Base-by-base conservation (phyloP, 2,113 vertebrate species). In the Marmota flaviventris region DNA sequence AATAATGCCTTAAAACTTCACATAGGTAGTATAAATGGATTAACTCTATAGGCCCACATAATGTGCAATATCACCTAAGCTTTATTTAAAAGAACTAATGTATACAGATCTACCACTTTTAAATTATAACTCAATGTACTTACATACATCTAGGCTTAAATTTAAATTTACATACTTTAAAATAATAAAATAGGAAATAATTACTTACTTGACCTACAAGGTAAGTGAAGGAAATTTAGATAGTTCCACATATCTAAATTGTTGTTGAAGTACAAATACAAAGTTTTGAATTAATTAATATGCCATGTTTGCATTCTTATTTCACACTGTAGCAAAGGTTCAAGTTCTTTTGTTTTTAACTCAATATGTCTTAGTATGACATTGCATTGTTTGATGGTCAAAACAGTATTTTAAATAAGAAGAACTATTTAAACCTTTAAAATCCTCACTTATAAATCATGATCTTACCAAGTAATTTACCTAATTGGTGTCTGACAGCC, bases 101-200 rank as follows among this genome's bases (percentile, higher is more conserved):
- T 77, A 82, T 75, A 75, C 16, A 65, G 37, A 48, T 51, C 32
- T 51, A 77, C 2, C 34, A n/a, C 11, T 89, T 77, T 75, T 92
- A 92, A 92, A 82, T 93, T 93, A 51, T 70, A 45, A 88, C 9
- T 39, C 13, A 58, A 88, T 76, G 20, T 77, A 69, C 24, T 75
- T 82, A 18, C 7, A 65, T 39, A 1, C 34, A 83, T 48, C 24
- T 89, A 82, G 42, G 45, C 45, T 45, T 45, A 45, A 45, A 45
- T 14, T 76, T 88, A 69, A 4, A 83, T 83, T 76, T 69, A 67
- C 27, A 76, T 85, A 24, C 37, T 75, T 88, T 88, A 69, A 83
- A 88, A 84, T 69, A 61, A 58, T 32, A 79, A 45, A 77, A 83
- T 32, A 58, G 56, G 56, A 8, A 58, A 24, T 22, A 58, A 58